Conservation (phyloP, 2,888 invertebrate species). For the Diaphora mendica region DNA sequence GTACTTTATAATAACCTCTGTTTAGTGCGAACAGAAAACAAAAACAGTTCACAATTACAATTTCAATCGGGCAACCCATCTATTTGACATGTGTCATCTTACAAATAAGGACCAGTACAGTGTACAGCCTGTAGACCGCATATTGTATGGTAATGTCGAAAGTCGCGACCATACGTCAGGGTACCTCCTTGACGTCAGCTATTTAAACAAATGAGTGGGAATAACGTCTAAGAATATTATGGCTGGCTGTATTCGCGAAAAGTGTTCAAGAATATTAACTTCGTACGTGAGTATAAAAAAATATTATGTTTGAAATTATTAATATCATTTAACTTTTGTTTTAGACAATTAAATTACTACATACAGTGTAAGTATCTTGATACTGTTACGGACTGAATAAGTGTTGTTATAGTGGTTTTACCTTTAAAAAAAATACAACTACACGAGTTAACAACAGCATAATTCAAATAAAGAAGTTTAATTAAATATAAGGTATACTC, state of each 20-base stretch:
- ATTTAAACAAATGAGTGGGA: constrained; percentile 20
- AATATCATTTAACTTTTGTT: not conserved
- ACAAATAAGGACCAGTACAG: not conserved
- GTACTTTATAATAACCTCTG: not conserved
- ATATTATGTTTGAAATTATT: not conserved
- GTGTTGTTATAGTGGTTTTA: no score
- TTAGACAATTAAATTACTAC: not conserved
- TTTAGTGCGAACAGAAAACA: not conserved
- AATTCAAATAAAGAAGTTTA: no score
- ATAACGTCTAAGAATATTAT: constrained; percentile 12
- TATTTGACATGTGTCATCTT: not conserved
- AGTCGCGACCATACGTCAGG: not conserved
- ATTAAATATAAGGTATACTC: no score
- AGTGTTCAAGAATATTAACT: not conserved
- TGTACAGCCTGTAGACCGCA: not conserved
- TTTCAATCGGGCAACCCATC: not conserved
- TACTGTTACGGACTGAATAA: not conserved
- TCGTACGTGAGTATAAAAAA: not conserved
- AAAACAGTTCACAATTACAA: not conserved
- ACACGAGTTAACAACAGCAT: no score
- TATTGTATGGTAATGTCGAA: constrained; percentile 46
- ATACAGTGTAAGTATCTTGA: not conserved
- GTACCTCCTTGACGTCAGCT: not conserved
- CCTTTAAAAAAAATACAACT: no score
- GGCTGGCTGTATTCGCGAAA: constrained; percentile 13